Evolutionary conservation across 2,888 invertebrate genomes (phyloP), one percentile per base, ranked within the genome.

Genomic region (Epinotia bilunana): DNA sequence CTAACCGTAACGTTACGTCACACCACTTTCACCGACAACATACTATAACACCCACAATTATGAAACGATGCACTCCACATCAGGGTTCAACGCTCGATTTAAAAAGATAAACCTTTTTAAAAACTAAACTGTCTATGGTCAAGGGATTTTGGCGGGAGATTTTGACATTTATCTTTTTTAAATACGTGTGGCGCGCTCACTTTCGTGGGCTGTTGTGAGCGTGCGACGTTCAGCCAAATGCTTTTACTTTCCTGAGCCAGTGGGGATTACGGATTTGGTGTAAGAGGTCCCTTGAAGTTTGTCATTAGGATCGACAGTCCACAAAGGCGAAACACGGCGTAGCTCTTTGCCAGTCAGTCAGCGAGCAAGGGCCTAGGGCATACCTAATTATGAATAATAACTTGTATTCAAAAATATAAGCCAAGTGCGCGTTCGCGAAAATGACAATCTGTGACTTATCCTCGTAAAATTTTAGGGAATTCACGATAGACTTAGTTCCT

Each of bases 181-280:
- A 74, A 88, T 85, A 87, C 91, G 91, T 92, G 86, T 83, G 86
- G 84, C 88, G 86, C 91, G 90, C 86, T 89, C 90, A 89, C 90
- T 91, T 89, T 89, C 89, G 84, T 86, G 87, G 84, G 84, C 86
- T 85, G 84, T 87, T 90, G 88, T 93, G 92, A 88, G 87, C 86
- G 86, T 83, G 81, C 83, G 84, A 82, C 81, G 83, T 81, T 82
- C 81, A 78, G 85, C 87, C 82, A 81, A 83, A 79, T 87, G 91
- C 93, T 93, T 93, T 93, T 93, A 93, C 93, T 93, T 93, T 93
- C 91, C 87, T 85, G 78, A 84, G 79, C 83, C 91, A 93, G 93
- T 91, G 93, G 92, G 93, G 93, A 90, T 86, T 84, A 80, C 77
- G 72, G 75, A 67, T 61, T 72, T 64, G 74, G 64, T 60, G 69